Conservation (phyloP, 92 coral and sea anemone species). For the Heteractis magnifica region DNA sequence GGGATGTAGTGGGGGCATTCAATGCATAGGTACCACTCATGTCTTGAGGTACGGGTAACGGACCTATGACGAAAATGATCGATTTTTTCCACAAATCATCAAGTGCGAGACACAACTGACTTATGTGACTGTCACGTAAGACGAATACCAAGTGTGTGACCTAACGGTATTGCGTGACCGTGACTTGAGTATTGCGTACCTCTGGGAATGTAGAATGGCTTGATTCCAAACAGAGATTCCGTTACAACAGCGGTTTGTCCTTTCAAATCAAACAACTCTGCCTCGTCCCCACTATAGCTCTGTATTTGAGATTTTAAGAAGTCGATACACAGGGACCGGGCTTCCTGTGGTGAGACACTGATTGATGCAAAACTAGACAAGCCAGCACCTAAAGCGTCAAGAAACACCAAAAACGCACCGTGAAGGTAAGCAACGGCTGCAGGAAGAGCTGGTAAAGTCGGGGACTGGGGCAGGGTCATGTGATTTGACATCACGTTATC, state of each 20-base stretch:
- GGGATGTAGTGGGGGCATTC: conserved; percentile 89
- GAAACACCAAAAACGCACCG: conserved; percentile 93
- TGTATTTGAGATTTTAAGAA: conserved; percentile 63
- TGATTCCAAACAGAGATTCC: conserved; percentile 65
- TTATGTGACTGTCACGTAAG: not conserved
- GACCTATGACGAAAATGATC: conserved; percentile 46
- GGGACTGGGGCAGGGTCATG: not conserved
- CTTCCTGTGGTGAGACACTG: conserved; percentile 37
- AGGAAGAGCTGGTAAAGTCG: conserved; percentile 40
- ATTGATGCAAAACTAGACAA: conserved; percentile 44
- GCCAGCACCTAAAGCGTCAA: conserved; percentile 93
- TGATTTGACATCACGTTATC: not conserved
- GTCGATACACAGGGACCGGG: conserved; percentile 67
- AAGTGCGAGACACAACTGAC: not conserved
- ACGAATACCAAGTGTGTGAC: not conserved
- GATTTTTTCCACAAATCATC: no score
- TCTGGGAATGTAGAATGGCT: conserved; percentile 67
- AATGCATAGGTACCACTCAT: conserved; percentile 69
- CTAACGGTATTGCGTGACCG: not conserved
- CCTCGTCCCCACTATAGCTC: conserved; percentile 1
- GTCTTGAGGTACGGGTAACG: conserved; percentile 47
- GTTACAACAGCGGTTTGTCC: conserved; percentile 21
- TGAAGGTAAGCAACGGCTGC: conserved; percentile 81
- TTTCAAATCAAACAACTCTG: conserved; percentile 17
- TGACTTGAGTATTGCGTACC: conserved; percentile 32